Evolutionary conservation across 1,140 invertebrate genomes (phyloP), one percentile per base, ranked within the genome.

Genomic region (Venturia canescens): DNA sequence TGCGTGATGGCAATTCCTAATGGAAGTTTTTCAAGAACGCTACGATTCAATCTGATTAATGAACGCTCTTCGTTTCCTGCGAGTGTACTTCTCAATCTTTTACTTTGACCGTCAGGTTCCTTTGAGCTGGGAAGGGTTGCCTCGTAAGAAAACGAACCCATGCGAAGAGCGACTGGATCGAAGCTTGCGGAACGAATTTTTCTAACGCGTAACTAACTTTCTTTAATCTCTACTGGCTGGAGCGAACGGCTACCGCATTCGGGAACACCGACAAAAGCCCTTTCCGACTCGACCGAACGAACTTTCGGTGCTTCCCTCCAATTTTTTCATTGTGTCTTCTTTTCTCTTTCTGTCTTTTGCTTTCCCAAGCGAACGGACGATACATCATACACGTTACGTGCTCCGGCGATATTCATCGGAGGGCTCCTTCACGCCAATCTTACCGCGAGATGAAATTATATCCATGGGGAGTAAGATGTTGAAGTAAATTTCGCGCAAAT

Each of bases 131-230:
- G 85, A 87, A 85, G 85, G 84, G 83, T 86, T 85, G 81, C 38
- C 38, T 71, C 70, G 16, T 76, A 50, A 70, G 26, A 69, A 31
- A 69, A n/a, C 7, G 66, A 29, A 27, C 31, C 29, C 66, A 31
- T 69, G 31, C 4, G 16, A 31, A 31, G n/a, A 29, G 66, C n/a
- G 31, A 69, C 66, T 69, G 66, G 66, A 69, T 69, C 60, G 60
- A 63, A 26, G 3, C 23, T 21, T 21, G 81, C 67, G 85, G 84
- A 87, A 87, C 86, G 71, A 87, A 87, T 87, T 83, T 67, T 16
- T 85, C 74, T 86, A 86, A 86, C 29, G 81, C 85, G 84, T 83
- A 85, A 81, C 82, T 79, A 81, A 84, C 70, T 50, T 50, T 63
- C 27, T 23, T n/a, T 31, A 38, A 60, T 27, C 34, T 63, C n/a